A percentile compares a stretch with the other conserved stretches of the same genome.
Conservation (phyloP, 1,140 invertebrate genomes). For the Amyelois transitella region DNA sequence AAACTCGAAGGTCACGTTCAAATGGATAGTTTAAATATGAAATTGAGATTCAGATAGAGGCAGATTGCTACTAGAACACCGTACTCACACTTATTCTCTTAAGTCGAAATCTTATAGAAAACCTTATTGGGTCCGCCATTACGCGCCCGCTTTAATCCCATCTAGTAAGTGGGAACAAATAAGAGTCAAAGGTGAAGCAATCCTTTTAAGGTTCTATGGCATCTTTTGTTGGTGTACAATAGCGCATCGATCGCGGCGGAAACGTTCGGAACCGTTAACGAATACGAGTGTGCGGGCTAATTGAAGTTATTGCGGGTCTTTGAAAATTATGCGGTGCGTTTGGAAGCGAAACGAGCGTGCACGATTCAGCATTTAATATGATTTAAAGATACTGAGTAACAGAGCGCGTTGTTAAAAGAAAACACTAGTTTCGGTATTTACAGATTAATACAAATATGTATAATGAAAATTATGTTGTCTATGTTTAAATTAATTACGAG, state of each 20-base stretch:
- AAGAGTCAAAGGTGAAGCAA: conserved; percentile 32
- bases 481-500: too few species aligned
- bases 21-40: too few species aligned
- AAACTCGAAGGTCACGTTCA: too few species aligned
- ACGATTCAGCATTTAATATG: background rate
- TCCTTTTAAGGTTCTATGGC: conserved; percentile 55
- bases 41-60: too few species aligned
- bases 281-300: conserved; percentile 33
- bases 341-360: background rate
- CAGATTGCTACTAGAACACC: background rate
- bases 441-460: too few species aligned
- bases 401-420: too few species aligned
- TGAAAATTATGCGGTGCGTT: background rate
- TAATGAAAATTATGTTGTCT: too few species aligned
- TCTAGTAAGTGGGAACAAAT: conserved; percentile 43
- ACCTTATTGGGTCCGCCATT: background rate
- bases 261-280: conserved; percentile 48
- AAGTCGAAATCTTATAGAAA: background rate
- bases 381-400: background rate
- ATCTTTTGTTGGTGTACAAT: conserved; percentile 60
- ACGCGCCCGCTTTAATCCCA: background rate
- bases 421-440: too few species aligned
- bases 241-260: conserved; percentile 53
- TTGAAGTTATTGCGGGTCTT: conserved; percentile 45
- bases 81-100: background rate